Percentiles rank a stretch among this genome's conserved stretches.
Evolutionary conservation across 1,140 invertebrate species (phyloP).

Genomic region (Nomia melanderi): DNA sequence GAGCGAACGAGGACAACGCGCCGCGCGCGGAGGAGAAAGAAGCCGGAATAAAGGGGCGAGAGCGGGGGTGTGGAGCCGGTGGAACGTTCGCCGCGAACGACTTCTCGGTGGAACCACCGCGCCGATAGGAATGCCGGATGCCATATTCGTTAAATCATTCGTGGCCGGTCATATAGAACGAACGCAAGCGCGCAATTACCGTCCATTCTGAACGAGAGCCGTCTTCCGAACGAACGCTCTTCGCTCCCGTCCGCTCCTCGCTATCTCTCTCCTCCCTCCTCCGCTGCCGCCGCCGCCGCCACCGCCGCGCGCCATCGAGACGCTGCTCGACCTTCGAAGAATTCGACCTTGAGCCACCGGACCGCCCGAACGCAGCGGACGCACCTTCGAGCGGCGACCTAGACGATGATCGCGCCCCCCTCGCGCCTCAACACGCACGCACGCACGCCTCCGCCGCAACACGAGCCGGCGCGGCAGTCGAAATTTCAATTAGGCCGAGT

Average conservation of each 20-base stretch:
- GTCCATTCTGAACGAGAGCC: conserved; percentile 45
- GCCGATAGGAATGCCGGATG: conserved; percentile 44
- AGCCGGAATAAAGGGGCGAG: too few species aligned
- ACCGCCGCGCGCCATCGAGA: conserved; percentile 30
- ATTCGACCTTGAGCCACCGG: conserved; percentile 51
- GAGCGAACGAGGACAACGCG: background rate
- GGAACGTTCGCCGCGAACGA: background rate
- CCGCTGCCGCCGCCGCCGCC: background rate
- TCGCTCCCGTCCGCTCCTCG: conserved; percentile 2
- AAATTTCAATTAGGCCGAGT: conserved; percentile 4
- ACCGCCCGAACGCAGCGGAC: conserved; percentile 11
- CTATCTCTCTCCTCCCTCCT: conserved; percentile 2
- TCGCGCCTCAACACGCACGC: too few species aligned
- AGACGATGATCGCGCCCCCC: conserved; percentile 9
- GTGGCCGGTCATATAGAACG: conserved; percentile 55
- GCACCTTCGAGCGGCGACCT: conserved; percentile 15
- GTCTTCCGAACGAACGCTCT: conserved; percentile 4
- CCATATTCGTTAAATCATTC: conserved; percentile 60
- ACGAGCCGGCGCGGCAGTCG: background rate
- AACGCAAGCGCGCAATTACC: conserved; percentile 60
- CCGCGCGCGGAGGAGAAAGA: too few species aligned
- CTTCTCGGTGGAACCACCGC: conserved; percentile 1
- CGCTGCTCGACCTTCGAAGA: conserved; percentile 53
- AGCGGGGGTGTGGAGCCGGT: too few species aligned
- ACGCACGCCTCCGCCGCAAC: background rate